A percentile compares a stretch with the other conserved stretches of the same genome.
phyloP scores from a whole-genome alignment of 2,888 invertebrate genomes.

The Drosophila macrospina region DNA sequence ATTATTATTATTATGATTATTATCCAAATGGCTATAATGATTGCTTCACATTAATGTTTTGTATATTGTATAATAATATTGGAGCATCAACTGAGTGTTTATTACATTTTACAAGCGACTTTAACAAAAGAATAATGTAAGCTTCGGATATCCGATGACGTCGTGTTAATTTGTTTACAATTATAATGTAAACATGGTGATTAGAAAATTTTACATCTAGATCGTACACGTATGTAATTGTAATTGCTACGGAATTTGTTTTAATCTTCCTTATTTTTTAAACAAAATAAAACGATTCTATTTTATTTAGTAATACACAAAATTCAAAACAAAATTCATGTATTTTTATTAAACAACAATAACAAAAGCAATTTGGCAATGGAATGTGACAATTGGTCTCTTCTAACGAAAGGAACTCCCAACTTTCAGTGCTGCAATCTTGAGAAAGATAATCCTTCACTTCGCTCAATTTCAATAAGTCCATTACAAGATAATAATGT shows the following conservation, averaged over 20 bases:
- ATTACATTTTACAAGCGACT: conserved; percentile 50
- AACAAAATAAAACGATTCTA: conserved; percentile 49
- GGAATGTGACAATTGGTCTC: too few relatives aligned
- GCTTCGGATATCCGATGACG: conserved; percentile 51
- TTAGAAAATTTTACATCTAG: conserved; percentile 58
- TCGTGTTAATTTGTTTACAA: conserved; percentile 52
- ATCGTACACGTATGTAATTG: conserved; percentile 47
- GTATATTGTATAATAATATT: conserved; percentile 50
- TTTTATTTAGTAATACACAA: conserved; percentile 51
- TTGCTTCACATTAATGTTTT: conserved; percentile 40
- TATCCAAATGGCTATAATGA: conserved; percentile 25
- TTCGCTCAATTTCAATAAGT: too few relatives aligned
- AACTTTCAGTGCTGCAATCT: too few relatives aligned
- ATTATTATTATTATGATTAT: conserved; percentile 18
- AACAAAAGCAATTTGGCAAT: too few relatives aligned
- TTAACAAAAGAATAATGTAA: conserved; percentile 28
- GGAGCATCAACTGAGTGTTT: conserved; percentile 40
- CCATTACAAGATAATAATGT: neutral
- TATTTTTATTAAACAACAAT: neutral
- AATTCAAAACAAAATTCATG: conserved; percentile 1
- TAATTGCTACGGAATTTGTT: conserved; percentile 51
- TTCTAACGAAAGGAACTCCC: too few relatives aligned
- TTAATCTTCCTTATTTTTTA: conserved; percentile 41
- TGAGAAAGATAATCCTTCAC: too few relatives aligned
- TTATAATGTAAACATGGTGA: conserved; percentile 56